These are phyloP conservation scores for Smittia sp. DNA, from an alignment of 2,888 invertebrate species.

Conservation along the genomic window DNA sequence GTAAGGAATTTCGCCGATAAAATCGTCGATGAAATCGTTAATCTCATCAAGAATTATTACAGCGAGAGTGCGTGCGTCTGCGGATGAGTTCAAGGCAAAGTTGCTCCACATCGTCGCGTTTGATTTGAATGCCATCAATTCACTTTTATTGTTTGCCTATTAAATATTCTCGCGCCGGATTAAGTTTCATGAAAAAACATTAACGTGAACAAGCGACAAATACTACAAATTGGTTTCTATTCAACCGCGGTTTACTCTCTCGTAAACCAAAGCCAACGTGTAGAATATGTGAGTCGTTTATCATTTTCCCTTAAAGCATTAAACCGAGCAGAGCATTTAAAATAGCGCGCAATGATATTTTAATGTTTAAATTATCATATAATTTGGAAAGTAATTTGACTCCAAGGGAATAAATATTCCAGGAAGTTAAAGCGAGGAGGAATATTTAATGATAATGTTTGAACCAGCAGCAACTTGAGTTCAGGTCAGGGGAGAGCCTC, in stretches of 20 bases:
- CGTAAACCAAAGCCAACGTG: too few relatives aligned
- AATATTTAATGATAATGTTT: too few relatives aligned
- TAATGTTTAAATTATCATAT: conserved; percentile 32
- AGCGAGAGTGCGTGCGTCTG: not conserved
- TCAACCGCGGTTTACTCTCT: too few relatives aligned
- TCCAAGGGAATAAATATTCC: not conserved
- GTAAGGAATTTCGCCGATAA: not conserved
- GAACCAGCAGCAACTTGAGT: too few relatives aligned
- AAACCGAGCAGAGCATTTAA: not conserved
- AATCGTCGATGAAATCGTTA: conserved; percentile 32
- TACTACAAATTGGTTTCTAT: too few relatives aligned
- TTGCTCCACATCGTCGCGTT: too few relatives aligned
- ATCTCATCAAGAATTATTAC: conserved; percentile 17
- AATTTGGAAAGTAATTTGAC: conserved; percentile 22
- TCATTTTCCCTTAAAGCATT: not conserved
- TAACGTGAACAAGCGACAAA: not conserved
- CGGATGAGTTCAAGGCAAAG: too few relatives aligned
- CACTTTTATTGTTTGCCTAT: not conserved
- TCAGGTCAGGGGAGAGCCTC: too few relatives aligned
- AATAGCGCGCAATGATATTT: not conserved
- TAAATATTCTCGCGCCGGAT: not conserved
- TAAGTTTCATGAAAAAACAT: not conserved
- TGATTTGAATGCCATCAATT: not conserved
- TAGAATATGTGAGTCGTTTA: too few relatives aligned
- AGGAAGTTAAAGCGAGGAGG: not conserved